Percentiles rank a stretch among this genome's conserved stretches.
These are phyloP conservation scores for Arion vulgaris DNA, from an alignment of 1,140 invertebrate species.

Conservation along the genomic window DNA sequence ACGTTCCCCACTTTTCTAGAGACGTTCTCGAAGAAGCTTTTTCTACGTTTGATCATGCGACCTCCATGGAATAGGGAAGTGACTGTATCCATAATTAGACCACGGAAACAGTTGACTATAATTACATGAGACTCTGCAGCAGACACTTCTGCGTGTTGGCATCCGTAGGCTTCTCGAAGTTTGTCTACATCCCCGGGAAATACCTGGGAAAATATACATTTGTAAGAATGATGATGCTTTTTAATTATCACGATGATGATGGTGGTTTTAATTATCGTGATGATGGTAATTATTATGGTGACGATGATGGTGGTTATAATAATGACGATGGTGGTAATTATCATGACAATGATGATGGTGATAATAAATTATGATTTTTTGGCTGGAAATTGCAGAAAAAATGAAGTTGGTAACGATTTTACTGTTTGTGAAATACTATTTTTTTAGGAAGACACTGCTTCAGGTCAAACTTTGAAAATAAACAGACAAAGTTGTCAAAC, in stretches of 20 bases:
- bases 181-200: conserved; percentile 84
- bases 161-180: conserved; percentile 81
- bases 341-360: too few species aligned
- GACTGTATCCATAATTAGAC: conserved; percentile 79
- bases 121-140: conserved; percentile 86
- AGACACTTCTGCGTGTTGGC: conserved; percentile 88
- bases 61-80: conserved; percentile 78
- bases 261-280: background rate
- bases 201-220: conserved; percentile 72
- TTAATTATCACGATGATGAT: background rate
- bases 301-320: too few species aligned
- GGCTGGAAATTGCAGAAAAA: too few species aligned
- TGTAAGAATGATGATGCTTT: background rate
- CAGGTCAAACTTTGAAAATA: too few species aligned
- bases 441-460: too few species aligned
- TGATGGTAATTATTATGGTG: too few species aligned
- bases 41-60: conserved; percentile 80
- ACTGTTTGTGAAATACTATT: too few species aligned
- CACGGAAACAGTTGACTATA: conserved; percentile 84
- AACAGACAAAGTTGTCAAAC: background rate
- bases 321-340: too few species aligned
- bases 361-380: too few species aligned
- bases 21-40: conserved; percentile 83
- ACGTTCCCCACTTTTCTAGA: conserved; percentile 74
- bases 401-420: too few species aligned